These are phyloP conservation scores for Vireo griseus DNA, from an alignment of 2,797 vertebrate genomes.

Conservation along the genomic window DNA sequence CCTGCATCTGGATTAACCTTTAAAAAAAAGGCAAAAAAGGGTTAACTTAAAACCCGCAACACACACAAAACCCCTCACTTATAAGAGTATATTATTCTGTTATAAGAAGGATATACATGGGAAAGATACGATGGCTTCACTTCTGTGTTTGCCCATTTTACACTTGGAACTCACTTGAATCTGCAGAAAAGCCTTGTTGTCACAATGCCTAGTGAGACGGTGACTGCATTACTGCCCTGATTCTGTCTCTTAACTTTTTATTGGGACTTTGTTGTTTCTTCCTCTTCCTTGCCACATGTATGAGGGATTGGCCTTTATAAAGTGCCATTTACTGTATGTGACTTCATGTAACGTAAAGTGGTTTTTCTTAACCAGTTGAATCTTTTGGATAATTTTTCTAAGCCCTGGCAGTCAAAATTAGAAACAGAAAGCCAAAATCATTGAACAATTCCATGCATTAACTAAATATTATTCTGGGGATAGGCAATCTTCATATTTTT, in stretches of 20 bases:
- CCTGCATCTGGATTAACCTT: background rate
- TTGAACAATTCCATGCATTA: constrained; percentile 29
- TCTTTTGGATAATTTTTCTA: background rate
- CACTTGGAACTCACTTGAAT: background rate
- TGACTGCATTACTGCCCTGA: background rate
- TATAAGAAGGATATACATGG: background rate
- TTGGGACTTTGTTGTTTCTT: background rate
- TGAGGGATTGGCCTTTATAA: background rate
- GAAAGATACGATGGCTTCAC: background rate
- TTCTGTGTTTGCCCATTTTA: background rate
- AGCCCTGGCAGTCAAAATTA: background rate
- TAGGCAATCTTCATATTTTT: background rate
- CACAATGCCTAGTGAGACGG: background rate
- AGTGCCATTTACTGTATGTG: background rate
- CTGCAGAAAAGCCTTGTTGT: background rate
- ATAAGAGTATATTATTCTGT: background rate
- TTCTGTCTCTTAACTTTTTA: background rate
- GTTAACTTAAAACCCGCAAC: background rate
- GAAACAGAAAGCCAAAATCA: background rate
- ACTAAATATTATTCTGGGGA: constrained; percentile 27
- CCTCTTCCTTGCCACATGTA: background rate
- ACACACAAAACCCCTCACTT: accelerated
- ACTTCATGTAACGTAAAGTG: background rate
- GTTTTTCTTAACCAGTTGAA: background rate
- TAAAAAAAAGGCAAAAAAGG: background rate